Evolutionary conservation across 1,140 invertebrate genomes (phyloP), one percentile per base, ranked within the genome.

Genomic region (Drosophila pallidifrons): DNA sequence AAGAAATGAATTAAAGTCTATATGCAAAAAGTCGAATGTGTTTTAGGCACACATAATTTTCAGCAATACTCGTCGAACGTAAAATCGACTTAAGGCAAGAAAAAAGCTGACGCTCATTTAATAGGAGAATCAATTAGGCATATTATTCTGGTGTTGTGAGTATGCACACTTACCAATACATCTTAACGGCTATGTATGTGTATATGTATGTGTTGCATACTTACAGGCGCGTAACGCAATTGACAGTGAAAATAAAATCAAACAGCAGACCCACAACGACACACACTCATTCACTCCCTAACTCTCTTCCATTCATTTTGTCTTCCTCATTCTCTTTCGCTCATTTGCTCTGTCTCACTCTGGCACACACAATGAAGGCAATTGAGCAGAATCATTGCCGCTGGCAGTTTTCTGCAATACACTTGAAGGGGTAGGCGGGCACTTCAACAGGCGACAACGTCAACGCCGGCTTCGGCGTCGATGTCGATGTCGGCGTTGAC

Each of bases 361-460:
- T 47, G 30, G 25, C 58, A 30, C 41, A 32, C 5, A 66, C 43
- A 70, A 89, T 89, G 86, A 90, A 80, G 86, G 86, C 86, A 89
- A 89, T 89, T 86, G 86, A 89, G 86, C 79, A 75, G 81, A 89
- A 89, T 85, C 86, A 86, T 89, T 82, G 81, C 80, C 76, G 81
- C 51, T 81, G 85, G 85, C 85, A 89, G 85, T 68, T 88, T 80
- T 70, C 83, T 83, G 79, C 80, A 76, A 74, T 73, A 72, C 71
- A 52, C 67, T 52, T 43, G 11, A 38, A 54, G 46, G 46, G 60
- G 52, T 46, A 46, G 46, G 64, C 52, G 55, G 43, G 66, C 28
- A 67, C 69, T 70, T 72, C 75, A 66, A 73, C 69, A 77, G 75
- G 69, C 75, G 51, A 49, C 57, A 49, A 65, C 61, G 54, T 20